Conservation (phyloP, 2,113 vertebrate species). For the Engystomops pustulosus region DNA sequence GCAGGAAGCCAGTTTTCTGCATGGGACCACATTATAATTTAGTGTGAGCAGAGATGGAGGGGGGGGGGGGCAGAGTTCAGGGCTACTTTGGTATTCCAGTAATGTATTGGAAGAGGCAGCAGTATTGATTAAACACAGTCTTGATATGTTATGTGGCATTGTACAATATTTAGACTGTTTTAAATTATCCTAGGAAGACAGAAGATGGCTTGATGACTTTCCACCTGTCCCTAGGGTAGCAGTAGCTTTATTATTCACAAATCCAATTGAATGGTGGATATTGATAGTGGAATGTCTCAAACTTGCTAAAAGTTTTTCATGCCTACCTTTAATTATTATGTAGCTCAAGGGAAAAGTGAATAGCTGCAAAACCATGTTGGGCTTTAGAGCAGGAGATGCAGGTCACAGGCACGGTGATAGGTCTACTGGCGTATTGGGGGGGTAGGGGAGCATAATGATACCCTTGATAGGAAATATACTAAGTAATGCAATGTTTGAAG, state of each 20-base stretch:
- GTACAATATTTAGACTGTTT: background rate
- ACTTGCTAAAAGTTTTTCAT: slow-evolving; percentile 34
- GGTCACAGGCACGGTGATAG: background rate
- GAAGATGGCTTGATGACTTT: slow-evolving; percentile 11
- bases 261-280: no score
- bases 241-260: background rate
- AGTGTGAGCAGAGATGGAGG: background rate
- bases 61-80: background rate
- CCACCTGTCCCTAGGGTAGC: background rate
- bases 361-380: background rate
- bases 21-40: background rate
- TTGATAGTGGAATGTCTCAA: background rate
- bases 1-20: background rate
- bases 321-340: background rate
- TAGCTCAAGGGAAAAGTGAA: background rate
- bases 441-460: background rate
- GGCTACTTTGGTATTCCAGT: slow-evolving; percentile 18
- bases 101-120: background rate
- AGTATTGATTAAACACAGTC: slow-evolving; percentile 6
- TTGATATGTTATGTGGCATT: background rate
- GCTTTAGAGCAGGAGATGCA: background rate
- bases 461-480: background rate
- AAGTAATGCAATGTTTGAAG: background rate
- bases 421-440: background rate
- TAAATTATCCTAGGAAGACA: slow-evolving; percentile 4